Conservation (phyloP, 1,140 invertebrate genomes). For the Magallana angulata region DNA sequence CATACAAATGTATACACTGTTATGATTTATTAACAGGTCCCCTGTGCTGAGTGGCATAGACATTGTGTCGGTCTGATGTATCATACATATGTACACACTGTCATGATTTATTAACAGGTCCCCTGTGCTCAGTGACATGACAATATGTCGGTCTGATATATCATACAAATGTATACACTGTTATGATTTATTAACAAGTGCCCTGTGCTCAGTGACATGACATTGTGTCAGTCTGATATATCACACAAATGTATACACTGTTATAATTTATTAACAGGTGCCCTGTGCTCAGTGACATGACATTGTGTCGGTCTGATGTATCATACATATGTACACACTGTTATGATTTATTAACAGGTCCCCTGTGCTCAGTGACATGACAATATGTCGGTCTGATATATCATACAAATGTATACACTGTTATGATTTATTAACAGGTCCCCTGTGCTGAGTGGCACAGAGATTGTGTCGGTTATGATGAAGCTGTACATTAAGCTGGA, state of each 20-base stretch:
- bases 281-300: slow-evolving; percentile 3
- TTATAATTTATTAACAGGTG: not conserved
- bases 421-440: slow-evolving; percentile 60
- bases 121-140: slow-evolving; percentile 1
- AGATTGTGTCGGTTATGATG: slow-evolving; percentile 50
- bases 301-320: not conserved
- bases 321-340: not conserved
- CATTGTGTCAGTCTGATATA: not conserved
- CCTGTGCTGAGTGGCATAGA: slow-evolving; percentile 63
- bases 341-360: not conserved
- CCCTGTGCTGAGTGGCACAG: slow-evolving; percentile 60
- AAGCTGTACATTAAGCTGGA: slow-evolving; percentile 62
- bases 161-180: not conserved
- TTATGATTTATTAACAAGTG: not conserved
- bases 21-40: slow-evolving; percentile 61
- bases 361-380: slow-evolving; percentile 2
- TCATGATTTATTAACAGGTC: not conserved
- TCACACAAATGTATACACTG: not conserved
- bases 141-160: not conserved
- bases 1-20: not conserved
- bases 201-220: slow-evolving; percentile 1
- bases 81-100: not conserved
- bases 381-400: not conserved
- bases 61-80: not conserved
- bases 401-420: not conserved